Conservation (phyloP, 2,797 vertebrate species). For the Argentina silus region DNA sequence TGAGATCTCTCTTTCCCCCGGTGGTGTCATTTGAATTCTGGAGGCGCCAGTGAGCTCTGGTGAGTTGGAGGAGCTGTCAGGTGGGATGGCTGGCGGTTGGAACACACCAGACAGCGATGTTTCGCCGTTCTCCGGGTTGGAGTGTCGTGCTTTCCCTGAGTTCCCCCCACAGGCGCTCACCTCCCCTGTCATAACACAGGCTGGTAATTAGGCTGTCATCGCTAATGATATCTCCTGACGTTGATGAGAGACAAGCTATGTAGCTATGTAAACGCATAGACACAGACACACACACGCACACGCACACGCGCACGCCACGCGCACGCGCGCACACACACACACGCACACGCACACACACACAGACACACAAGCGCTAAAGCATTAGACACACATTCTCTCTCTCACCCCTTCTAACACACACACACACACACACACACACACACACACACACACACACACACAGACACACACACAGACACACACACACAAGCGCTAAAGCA, state of each 20-base stretch:
- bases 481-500: too few species aligned
- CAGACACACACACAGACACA: too few species aligned
- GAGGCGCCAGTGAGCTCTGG: neutral
- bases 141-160: neutral
- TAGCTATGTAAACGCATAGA: too few species aligned
- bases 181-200: neutral
- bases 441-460: too few species aligned
- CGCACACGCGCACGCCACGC: too few species aligned
- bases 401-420: too few species aligned
- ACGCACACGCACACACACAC: too few species aligned
- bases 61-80: neutral
- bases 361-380: too few species aligned
- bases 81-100: neutral
- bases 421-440: too few species aligned
- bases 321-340: too few species aligned
- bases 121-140: neutral
- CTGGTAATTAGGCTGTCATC: neutral
- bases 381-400: too few species aligned
- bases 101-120: neutral
- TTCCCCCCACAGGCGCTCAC: neutral
- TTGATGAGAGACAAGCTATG: neutral
- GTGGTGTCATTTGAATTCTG: neutral
- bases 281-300: too few species aligned
- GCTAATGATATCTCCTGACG: neutral
- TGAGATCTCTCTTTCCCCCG: neutral